Evolutionary conservation across 2,888 invertebrate species (phyloP).

Genomic region (Drosophila macrospina): DNA sequence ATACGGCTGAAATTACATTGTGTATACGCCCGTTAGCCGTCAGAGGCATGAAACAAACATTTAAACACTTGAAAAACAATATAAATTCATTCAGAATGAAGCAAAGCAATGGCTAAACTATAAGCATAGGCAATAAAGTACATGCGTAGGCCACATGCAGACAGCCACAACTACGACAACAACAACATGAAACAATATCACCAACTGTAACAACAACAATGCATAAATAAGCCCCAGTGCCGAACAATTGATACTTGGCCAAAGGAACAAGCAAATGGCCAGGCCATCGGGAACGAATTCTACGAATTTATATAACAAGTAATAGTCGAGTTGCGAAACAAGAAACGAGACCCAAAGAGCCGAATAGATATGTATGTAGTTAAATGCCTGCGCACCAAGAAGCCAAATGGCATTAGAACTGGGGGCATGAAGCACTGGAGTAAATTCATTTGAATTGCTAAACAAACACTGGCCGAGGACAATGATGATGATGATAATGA

Average conservation of each 20-base stretch:
- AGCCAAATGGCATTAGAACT: conserved; percentile 31
- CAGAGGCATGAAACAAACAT: conserved; percentile 48
- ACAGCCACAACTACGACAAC: conserved; percentile 36
- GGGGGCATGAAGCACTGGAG: conserved; percentile 28
- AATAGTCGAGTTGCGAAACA: conserved; percentile 13
- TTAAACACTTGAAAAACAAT: conserved; percentile 73
- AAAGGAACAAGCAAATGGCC: conserved; percentile 38
- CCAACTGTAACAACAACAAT: conserved; percentile 39
- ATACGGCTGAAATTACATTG: conserved; percentile 39
- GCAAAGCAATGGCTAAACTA: conserved; percentile 54
- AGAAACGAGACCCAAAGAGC: conserved; percentile 25
- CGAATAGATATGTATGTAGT: conserved; percentile 47
- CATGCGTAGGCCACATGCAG: conserved; percentile 52
- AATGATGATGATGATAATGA: neutral
- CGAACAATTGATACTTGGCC: conserved; percentile 72
- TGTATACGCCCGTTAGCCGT: conserved; percentile 41
- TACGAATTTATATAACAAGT: conserved; percentile 53
- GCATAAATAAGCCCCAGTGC: conserved; percentile 72
- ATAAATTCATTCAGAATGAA: conserved; percentile 72
- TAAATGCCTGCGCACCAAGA: conserved; percentile 56
- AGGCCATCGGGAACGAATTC: conserved; percentile 60
- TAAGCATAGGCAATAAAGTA: conserved; percentile 61
- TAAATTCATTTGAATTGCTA: conserved; percentile 80
- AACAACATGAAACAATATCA: conserved; percentile 26
- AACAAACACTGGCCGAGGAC: conserved; percentile 61